phyloP scores from a whole-genome alignment of 2,888 invertebrate species.

The Lomographa bimaculata region DNA sequence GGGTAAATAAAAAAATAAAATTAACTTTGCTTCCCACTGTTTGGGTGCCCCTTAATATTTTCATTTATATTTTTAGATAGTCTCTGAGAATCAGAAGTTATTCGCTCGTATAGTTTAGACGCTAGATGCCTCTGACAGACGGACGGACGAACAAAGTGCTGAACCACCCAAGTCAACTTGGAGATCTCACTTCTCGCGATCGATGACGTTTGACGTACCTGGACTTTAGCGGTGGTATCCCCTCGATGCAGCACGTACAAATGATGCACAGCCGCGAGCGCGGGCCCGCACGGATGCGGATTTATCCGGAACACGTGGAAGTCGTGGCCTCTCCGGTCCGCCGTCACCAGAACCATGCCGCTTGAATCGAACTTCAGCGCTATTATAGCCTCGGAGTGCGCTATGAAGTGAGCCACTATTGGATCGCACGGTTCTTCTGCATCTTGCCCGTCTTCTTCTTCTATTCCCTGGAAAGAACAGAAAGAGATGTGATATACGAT shows the following conservation, averaged over 20 bases:
- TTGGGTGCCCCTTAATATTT: no score
- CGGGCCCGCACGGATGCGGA: conserved; percentile 95
- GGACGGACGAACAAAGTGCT: no score
- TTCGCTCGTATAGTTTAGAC: no score
- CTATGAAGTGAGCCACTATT: conserved; percentile 93
- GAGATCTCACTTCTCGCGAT: no score
- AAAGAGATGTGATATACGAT: no score
- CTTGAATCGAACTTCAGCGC: conserved; percentile 95
- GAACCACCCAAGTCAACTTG: no score
- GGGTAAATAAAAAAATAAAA: no score
- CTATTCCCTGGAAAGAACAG: conserved; percentile 52
- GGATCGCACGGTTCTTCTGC: conserved; percentile 87
- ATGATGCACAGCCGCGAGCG: conserved; percentile 95
- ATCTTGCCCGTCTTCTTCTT: conserved; percentile 84
- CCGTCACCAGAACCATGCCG: conserved; percentile 94
- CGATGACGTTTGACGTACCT: no score
- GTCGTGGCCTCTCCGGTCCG: conserved; percentile 96
- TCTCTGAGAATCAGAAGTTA: no score
- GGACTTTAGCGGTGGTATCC: conserved; percentile 97
- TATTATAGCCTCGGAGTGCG: conserved; percentile 94
- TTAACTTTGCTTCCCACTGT: no score
- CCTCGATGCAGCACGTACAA: conserved; percentile 97
- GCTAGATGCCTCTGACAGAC: no score
- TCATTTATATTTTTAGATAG: no score
- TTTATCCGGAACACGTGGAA: conserved; percentile 98